Evolutionary conservation across 2,113 vertebrate species (phyloP).

Genomic region (Crotophaga sulcirostris): DNA sequence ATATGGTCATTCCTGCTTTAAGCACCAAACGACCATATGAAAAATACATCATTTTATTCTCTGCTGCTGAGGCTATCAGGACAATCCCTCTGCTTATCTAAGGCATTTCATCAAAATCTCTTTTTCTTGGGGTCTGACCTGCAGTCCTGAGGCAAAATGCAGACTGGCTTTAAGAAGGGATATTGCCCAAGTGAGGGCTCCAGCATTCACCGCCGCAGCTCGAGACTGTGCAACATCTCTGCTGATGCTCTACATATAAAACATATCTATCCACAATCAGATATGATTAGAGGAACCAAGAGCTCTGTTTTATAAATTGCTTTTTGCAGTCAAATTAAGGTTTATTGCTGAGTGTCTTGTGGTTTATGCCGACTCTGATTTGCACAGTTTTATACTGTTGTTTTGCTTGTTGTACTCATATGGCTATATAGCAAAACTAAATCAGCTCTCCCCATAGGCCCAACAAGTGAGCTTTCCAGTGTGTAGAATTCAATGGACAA

Average conservation of each 20-base stretch:
- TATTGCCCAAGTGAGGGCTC: background rate
- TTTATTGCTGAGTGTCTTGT: background rate
- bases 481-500: background rate
- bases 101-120: background rate
- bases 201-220: background rate
- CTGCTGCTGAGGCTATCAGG: background rate
- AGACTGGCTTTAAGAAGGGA: background rate
- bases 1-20: background rate
- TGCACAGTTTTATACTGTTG: background rate
- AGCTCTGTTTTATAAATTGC: background rate
- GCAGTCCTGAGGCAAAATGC: background rate
- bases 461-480: background rate
- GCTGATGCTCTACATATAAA: background rate
- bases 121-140: background rate
- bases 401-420: background rate
- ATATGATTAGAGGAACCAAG: background rate
- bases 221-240: fast-evolving
- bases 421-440: background rate
- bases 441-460: background rate
- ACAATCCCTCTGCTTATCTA: background rate
- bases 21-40: background rate
- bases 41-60: background rate
- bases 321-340: constrained; percentile 12
- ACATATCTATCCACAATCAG: background rate
- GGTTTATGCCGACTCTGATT: background rate